Evolutionary conservation across 2,797 vertebrate species (phyloP).

Genomic region (Malurus splendens): DNA sequence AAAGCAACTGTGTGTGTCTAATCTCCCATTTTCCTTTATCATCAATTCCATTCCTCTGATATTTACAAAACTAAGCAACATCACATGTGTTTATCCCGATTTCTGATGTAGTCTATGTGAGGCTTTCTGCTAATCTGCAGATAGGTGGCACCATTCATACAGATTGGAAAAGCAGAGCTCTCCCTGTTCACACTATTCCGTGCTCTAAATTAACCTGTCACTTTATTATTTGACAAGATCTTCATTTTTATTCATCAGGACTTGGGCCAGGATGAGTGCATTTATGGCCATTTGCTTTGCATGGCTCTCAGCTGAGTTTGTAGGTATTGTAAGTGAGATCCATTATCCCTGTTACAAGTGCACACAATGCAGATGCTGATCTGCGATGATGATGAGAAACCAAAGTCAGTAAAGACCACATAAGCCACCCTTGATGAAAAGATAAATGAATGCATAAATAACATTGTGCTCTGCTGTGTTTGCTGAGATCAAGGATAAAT

Average conservation of each 20-base stretch:
- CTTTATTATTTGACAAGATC: slow-evolving; percentile 88
- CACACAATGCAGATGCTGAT: slow-evolving; percentile 81
- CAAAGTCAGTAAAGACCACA: slow-evolving; percentile 85
- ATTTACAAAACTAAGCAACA: slow-evolving; percentile 82
- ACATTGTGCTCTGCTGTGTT: slow-evolving; percentile 83
- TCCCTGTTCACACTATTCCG: slow-evolving; percentile 69
- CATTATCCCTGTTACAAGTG: slow-evolving; percentile 87
- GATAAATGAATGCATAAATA: slow-evolving; percentile 90
- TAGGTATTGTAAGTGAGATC: slow-evolving; percentile 84
- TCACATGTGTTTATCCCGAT: slow-evolving; percentile 75
- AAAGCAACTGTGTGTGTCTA: slow-evolving; percentile 84
- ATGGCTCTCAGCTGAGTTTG: slow-evolving; percentile 78
- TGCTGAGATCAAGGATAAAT: slow-evolving; percentile 91
- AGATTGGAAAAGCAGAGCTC: slow-evolving; percentile 74
- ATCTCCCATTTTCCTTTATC: slow-evolving; percentile 87
- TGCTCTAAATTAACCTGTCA: slow-evolving; percentile 91
- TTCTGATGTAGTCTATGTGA: slow-evolving; percentile 63
- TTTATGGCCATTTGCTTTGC: slow-evolving; percentile 82
- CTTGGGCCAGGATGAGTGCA: slow-evolving; percentile 79
- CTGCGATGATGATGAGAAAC: slow-evolving; percentile 77
- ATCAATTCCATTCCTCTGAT: slow-evolving; percentile 85
- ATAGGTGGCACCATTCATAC: slow-evolving; percentile 97
- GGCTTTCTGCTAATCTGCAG: slow-evolving; percentile 81
- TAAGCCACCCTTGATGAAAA: slow-evolving; percentile 88
- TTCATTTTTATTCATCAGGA: slow-evolving; percentile 88